phyloP scores from a whole-genome alignment of 2,888 invertebrate genomes.

The Cheilosia urbana region DNA sequence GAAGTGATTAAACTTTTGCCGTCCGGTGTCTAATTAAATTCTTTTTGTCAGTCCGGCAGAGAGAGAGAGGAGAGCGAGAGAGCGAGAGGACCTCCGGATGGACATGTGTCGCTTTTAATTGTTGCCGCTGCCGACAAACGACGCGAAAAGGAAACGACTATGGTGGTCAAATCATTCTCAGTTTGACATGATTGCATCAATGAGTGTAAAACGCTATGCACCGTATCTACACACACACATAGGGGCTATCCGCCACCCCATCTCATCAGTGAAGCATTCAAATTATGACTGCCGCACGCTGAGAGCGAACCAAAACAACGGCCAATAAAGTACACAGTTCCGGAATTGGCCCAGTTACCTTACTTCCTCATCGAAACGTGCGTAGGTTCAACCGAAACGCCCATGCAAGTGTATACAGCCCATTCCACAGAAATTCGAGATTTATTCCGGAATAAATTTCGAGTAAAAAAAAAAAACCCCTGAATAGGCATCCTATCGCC shows the following conservation, averaged over 20 bases:
- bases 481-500: slow-evolving; percentile 12
- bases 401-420: slow-evolving; percentile 23
- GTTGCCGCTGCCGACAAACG: slow-evolving; percentile 37
- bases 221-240: slow-evolving; percentile 34
- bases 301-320: slow-evolving; percentile 56
- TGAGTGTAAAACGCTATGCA: not conserved
- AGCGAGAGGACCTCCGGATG: slow-evolving; percentile 28
- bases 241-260: slow-evolving; percentile 48
- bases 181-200: slow-evolving; percentile 45
- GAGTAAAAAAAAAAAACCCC: not conserved
- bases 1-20: slow-evolving; percentile 40
- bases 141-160: not conserved
- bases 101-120: slow-evolving; percentile 70
- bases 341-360: slow-evolving; percentile 56
- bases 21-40: slow-evolving; percentile 60
- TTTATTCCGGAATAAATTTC: slow-evolving; percentile 39
- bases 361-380: slow-evolving; percentile 60
- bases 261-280: slow-evolving; percentile 32
- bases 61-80: not conserved
- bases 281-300: slow-evolving; percentile 55
- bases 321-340: slow-evolving; percentile 45
- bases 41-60: slow-evolving; percentile 24
- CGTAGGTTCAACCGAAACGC: slow-evolving; percentile 49
- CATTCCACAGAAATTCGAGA: slow-evolving; percentile 60
- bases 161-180: slow-evolving; percentile 55